phyloP scores from a whole-genome alignment of 2,797 vertebrate genomes.

The Tadarida brasiliensis region DNA sequence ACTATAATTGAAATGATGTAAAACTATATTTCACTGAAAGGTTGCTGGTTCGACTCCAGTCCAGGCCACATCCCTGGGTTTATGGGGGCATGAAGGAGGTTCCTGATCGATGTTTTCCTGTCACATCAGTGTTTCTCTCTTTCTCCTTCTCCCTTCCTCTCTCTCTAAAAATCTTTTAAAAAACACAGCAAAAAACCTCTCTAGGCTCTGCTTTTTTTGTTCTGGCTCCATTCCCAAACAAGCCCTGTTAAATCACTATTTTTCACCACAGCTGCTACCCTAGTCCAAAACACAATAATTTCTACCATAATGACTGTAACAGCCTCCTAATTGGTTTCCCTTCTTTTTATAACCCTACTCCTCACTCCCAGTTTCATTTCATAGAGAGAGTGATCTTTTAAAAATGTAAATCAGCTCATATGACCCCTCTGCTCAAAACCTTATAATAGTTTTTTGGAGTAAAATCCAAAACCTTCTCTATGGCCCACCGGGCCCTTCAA shows the following conservation, averaged over 20 bases:
- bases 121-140: too few relatives aligned
- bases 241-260: neutral
- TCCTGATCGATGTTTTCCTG: too few relatives aligned
- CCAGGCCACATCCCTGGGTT: too few relatives aligned
- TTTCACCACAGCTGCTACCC: neutral
- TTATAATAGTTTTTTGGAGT: neutral
- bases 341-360: neutral
- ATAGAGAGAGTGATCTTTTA: neutral
- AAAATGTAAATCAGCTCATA: neutral
- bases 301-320: neutral
- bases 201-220: neutral
- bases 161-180: too few relatives aligned
- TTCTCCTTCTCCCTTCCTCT: too few relatives aligned
- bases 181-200: too few relatives aligned
- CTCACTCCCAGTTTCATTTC: neutral
- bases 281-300: neutral
- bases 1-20: neutral
- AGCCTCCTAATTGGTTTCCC: neutral
- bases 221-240: neutral
- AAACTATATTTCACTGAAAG: slow-evolving; percentile 9
- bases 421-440: neutral
- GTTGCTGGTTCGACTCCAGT: too few relatives aligned
- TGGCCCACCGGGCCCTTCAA: neutral
- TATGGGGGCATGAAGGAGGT: too few relatives aligned
- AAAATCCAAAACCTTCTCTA: neutral